Percentiles rank a stretch among this genome's conserved stretches.
Evolutionary conservation across 2,797 vertebrate species (phyloP).

Genomic region (Phrynocephalus guinanensis): DNA sequence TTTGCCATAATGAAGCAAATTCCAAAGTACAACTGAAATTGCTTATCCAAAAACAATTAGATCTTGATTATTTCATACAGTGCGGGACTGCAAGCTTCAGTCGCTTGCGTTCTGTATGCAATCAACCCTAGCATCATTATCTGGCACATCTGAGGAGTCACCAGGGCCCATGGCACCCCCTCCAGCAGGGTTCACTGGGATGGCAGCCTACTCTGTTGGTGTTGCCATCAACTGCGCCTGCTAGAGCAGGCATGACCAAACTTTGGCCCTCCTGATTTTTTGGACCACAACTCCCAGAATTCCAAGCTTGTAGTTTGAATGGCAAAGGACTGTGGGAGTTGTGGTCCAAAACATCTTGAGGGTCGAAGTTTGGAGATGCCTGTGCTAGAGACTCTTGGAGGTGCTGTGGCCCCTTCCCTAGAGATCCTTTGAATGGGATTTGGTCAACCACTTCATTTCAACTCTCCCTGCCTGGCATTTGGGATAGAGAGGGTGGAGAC

Average conservation of each 20-base stretch:
- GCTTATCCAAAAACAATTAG: neutral
- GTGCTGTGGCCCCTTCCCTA: neutral
- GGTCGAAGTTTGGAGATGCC: too few species aligned
- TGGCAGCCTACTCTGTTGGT: neutral
- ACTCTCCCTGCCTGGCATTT: neutral
- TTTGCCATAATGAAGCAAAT: neutral
- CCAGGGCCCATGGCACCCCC: too few species aligned
- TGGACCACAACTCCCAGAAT: too few species aligned
- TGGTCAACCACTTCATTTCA: too few species aligned
- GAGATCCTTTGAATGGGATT: neutral
- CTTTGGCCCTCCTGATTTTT: too few species aligned
- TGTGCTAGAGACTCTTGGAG: too few species aligned
- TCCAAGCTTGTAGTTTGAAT: too few species aligned
- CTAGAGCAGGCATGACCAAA: too few species aligned
- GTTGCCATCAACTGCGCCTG: neutral
- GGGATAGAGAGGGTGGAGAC: neutral
- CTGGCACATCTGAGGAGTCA: too few species aligned
- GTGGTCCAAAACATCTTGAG: too few species aligned
- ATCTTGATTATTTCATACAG: neutral
- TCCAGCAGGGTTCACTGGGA: neutral
- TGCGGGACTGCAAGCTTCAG: neutral
- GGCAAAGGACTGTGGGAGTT: too few species aligned
- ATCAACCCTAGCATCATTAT: too few species aligned
- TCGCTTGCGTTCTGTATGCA: neutral
- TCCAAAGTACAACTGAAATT: neutral